A percentile compares a stretch with the other conserved stretches of the same genome.
Conservation (phyloP, 2,113 vertebrate species). For the Sisor rabdophorus region DNA sequence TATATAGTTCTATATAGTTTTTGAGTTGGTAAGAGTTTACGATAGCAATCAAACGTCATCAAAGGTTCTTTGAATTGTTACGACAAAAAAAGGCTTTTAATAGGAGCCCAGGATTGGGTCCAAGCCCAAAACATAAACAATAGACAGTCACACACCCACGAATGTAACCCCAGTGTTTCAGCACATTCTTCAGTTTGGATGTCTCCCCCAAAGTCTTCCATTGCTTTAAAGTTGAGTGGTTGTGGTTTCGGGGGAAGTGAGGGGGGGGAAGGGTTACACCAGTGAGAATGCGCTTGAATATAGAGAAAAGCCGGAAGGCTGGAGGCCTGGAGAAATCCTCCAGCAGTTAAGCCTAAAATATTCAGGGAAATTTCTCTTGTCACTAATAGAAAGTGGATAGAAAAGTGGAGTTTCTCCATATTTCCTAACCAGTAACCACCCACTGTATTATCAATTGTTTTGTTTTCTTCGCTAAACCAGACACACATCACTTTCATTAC, state of each 20-base stretch:
- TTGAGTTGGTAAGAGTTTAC: too few species aligned
- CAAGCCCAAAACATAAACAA: conserved; percentile 2
- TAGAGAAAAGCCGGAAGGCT: conserved; percentile 58
- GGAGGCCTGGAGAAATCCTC: conserved; percentile 38
- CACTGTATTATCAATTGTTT: conserved; percentile 30
- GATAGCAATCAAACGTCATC: too few species aligned
- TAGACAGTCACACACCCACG: background rate
- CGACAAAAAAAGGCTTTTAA: background rate
- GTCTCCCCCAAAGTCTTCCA: conserved; percentile 62
- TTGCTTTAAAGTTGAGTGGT: conserved; percentile 72
- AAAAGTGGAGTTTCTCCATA: conserved; percentile 28
- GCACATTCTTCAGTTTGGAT: conserved; percentile 49
- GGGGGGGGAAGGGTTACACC: conserved; percentile 56
- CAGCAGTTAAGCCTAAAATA: conserved; percentile 3
- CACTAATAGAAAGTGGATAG: conserved; percentile 46
- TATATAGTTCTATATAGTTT: too few species aligned
- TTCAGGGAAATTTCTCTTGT: conserved; percentile 40
- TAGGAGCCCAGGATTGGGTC: background rate
- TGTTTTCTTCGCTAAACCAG: conserved; percentile 34
- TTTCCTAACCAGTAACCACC: conserved; percentile 17
- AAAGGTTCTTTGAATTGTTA: too few species aligned
- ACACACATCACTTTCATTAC: conserved; percentile 42
- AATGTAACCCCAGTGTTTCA: conserved; percentile 8
- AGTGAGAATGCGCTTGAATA: conserved; percentile 33
- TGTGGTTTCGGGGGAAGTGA: conserved; percentile 30